Evolutionary conservation across 2,113 vertebrate species (phyloP).

Genomic region (Seriola rivoliana): DNA sequence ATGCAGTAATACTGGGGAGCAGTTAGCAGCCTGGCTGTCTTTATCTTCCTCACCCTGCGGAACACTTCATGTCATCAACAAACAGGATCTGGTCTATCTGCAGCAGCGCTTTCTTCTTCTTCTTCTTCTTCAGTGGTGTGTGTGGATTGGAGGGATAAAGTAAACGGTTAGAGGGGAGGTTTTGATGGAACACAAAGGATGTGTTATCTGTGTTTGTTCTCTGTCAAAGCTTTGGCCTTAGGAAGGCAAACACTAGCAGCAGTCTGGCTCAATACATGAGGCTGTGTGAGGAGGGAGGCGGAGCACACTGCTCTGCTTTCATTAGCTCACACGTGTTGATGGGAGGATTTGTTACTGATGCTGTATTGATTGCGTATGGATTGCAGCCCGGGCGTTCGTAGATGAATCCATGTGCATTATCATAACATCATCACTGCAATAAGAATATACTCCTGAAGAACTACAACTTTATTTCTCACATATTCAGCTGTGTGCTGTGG

Average conservation of each 20-base stretch:
- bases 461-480: not conserved
- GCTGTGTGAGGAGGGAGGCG: conserved; percentile 8
- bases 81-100: conserved; percentile 45
- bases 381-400: conserved; percentile 2
- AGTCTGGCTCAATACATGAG: conserved; percentile 32
- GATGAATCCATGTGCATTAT: conserved; percentile 15
- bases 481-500: conserved; percentile 1
- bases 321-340: conserved; percentile 26
- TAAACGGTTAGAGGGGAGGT: conserved; percentile 50
- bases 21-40: conserved; percentile 49
- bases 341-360: not conserved
- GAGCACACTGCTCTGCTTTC: conserved; percentile 4
- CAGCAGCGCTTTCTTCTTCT: not conserved
- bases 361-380: conserved; percentile 1
- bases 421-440: not conserved
- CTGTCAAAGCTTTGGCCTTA: conserved; percentile 60
- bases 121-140: conserved; percentile 25
- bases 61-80: conserved; percentile 46
- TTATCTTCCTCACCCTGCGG: conserved; percentile 44
- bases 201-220: conserved; percentile 70
- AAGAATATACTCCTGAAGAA: conserved; percentile 2
- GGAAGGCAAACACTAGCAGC: conserved; percentile 54
- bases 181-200: conserved; percentile 61
- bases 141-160: conserved; percentile 59
- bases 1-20: conserved; percentile 43